phyloP scores from a whole-genome alignment of 2,888 invertebrate species.

The Chironomus tentans region DNA sequence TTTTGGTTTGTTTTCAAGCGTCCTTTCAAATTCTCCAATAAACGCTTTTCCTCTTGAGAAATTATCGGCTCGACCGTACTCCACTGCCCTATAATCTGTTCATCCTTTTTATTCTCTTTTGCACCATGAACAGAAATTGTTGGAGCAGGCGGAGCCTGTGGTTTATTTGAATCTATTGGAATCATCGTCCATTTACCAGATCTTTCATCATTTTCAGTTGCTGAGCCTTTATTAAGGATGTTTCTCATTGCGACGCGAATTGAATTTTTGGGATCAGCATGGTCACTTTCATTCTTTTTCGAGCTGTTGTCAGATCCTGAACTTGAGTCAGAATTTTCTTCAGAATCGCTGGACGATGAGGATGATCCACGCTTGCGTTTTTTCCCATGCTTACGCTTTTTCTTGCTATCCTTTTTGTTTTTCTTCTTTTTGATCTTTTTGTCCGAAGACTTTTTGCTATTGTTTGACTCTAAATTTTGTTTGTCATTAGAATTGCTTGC shows the following conservation, averaged over 20 bases:
- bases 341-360: conserved; percentile 30
- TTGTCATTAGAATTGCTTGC: conserved; percentile 12
- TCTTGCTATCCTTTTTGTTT: conserved; percentile 46
- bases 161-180: conserved; percentile 38
- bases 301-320: conserved; percentile 32
- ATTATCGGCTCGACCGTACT: conserved; percentile 49
- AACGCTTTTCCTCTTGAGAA: conserved; percentile 48
- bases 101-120: conserved; percentile 43
- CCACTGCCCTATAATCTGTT: conserved; percentile 48
- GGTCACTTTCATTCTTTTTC: conserved; percentile 38
- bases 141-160: conserved; percentile 31
- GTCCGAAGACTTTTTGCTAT: conserved; percentile 32
- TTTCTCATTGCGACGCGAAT: conserved; percentile 59
- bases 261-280: conserved; percentile 47
- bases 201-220: conserved; percentile 35
- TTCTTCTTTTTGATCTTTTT: conserved; percentile 49
- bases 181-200: conserved; percentile 42
- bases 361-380: conserved; percentile 43
- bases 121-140: conserved; percentile 30
- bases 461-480: background rate
- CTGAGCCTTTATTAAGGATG: conserved; percentile 44
- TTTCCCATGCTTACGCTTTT: conserved; percentile 42
- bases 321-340: conserved; percentile 31
- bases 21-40: conserved; percentile 43
- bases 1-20: conserved; percentile 35